These are phyloP conservation scores for Abscondita cerata DNA, from an alignment of 2,888 invertebrate genomes.

Conservation along the genomic window DNA sequence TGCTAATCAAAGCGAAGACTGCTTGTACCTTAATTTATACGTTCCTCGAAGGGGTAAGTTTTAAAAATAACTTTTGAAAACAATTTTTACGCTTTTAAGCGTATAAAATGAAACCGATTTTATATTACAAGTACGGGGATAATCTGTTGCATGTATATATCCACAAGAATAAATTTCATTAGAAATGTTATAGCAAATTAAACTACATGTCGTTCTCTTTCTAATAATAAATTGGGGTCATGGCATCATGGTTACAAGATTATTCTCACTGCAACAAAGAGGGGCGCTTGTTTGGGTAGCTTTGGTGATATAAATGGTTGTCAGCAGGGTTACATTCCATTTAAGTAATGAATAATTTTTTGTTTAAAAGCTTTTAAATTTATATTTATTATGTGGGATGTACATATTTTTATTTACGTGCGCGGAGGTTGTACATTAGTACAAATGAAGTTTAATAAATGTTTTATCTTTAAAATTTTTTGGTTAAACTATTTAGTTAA, in stretches of 20 bases:
- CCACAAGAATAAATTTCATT: background rate
- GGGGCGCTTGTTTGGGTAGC: background rate
- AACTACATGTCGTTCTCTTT: background rate
- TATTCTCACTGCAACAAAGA: background rate
- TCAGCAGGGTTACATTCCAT: background rate
- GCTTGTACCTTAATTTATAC: slow-evolving; percentile 96
- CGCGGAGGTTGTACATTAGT: no score
- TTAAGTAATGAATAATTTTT: slow-evolving; percentile 3
- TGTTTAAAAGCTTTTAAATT: no score
- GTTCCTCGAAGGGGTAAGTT: slow-evolving; percentile 80
- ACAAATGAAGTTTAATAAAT: no score
- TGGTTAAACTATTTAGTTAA: no score
- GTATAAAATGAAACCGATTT: background rate
- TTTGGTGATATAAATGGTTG: slow-evolving; percentile 1
- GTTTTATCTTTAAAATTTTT: no score
- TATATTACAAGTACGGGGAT: background rate
- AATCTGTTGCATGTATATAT: background rate
- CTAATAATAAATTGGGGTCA: slow-evolving; percentile 4
- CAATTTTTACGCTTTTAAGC: background rate
- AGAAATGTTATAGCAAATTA: slow-evolving; percentile 1
- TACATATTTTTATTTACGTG: no score
- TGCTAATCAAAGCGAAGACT: slow-evolving; percentile 96
- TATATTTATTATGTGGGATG: no score
- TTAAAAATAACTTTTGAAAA: background rate
- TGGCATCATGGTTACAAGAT: background rate